A percentile compares a stretch with the other conserved stretches of the same genome.
These are phyloP conservation scores for Pomatorhinus ruficollis DNA, from an alignment of 2,113 vertebrate genomes.

Conservation along the genomic window DNA sequence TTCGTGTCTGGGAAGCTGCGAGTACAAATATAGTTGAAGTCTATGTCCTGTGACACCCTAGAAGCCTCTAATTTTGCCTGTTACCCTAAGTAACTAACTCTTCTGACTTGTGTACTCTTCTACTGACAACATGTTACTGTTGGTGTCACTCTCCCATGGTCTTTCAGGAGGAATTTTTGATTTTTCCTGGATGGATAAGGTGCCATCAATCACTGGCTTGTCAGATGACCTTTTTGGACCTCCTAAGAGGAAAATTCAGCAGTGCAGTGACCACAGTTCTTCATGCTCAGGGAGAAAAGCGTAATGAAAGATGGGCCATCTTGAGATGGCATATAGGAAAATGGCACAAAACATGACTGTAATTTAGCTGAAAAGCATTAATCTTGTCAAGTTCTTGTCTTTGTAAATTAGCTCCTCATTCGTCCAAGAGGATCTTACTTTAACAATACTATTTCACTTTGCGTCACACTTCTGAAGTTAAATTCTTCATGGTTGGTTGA, in stretches of 20 bases:
- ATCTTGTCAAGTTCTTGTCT: not conserved
- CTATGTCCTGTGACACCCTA: not conserved
- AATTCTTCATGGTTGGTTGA: not conserved
- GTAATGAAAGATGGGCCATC: not conserved
- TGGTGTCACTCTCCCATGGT: not conserved
- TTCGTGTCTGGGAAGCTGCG: not conserved
- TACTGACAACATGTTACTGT: not conserved
- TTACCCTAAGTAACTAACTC: not conserved
- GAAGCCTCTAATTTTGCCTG: not conserved
- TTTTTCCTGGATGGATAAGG: not conserved
- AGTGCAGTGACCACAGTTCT: not conserved
- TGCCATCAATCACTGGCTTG: not conserved
- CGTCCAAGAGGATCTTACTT: not conserved
- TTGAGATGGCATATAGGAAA: not conserved
- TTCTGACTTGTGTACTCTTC: not conserved
- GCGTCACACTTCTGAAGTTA: not conserved
- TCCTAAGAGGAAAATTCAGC: not conserved
- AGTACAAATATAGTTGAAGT: not conserved
- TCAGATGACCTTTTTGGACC: not conserved
- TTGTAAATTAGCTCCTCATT: not conserved
- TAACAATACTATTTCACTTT: not conserved
- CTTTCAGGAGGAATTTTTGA: not conserved
- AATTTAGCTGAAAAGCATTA: not conserved
- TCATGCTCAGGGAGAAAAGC: not conserved
- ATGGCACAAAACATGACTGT: not conserved